Evolutionary conservation across 2,797 vertebrate species (phyloP).

Genomic region (Falco berigora): DNA sequence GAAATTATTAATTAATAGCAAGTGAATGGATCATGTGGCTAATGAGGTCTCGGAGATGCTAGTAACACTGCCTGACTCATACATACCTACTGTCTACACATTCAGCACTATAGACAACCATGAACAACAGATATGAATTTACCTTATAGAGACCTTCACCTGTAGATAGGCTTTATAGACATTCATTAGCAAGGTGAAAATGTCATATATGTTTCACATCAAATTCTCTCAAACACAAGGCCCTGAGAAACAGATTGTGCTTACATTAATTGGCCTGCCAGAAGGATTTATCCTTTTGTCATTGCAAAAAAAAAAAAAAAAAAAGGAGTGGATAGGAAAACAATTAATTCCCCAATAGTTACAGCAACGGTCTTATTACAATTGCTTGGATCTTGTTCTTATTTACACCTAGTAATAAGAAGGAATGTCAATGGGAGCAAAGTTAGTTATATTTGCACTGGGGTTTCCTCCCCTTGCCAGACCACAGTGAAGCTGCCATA

Average conservation of each 20-base stretch:
- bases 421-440: background rate
- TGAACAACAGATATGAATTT: background rate
- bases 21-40: background rate
- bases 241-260: background rate
- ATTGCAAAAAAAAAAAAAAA: background rate
- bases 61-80: background rate
- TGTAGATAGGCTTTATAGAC: background rate
- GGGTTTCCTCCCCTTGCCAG: background rate
- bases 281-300: background rate
- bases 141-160: background rate
- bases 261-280: background rate
- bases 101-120: background rate
- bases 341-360: background rate
- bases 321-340: background rate
- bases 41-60: background rate
- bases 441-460: background rate
- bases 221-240: background rate
- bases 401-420: background rate
- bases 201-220: fast-evolving
- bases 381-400: background rate
- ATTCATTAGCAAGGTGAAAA: background rate
- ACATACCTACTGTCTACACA: background rate
- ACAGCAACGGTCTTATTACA: background rate
- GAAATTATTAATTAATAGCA: background rate
- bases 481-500: fast-evolving